Conservation (phyloP, 2,888 invertebrate species). For the Archaeoteleia sp. region DNA sequence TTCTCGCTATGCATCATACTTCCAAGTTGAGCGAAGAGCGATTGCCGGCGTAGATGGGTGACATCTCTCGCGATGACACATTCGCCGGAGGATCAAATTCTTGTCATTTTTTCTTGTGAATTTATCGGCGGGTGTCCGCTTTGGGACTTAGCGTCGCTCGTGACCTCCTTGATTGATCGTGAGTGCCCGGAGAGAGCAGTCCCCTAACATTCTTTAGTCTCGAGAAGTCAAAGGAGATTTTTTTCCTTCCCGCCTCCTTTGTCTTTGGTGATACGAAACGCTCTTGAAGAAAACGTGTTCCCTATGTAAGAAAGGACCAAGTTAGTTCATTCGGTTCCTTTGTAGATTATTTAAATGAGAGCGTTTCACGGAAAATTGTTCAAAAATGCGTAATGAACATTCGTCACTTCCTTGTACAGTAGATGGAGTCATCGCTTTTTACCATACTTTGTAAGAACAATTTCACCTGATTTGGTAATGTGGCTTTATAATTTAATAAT, state of each 20-base stretch:
- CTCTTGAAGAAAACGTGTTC: constrained; percentile 34
- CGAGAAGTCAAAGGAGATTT: constrained; percentile 40
- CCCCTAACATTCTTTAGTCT: constrained; percentile 40
- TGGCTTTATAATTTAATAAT: no score
- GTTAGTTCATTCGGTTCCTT: constrained; percentile 44
- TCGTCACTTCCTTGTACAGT: constrained; percentile 39
- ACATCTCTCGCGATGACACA: constrained; percentile 30
- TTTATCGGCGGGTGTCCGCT: constrained; percentile 43
- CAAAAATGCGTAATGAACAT: constrained; percentile 50
- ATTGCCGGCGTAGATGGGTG: background rate
- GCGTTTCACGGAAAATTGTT: constrained; percentile 41
- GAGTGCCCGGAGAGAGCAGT: constrained; percentile 41
- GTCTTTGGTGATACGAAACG: constrained; percentile 45
- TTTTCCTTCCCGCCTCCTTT: constrained; percentile 33
- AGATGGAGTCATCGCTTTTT: no score
- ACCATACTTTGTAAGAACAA: no score
- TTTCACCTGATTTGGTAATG: no score
- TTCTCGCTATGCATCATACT: no score
- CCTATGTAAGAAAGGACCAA: constrained; percentile 39
- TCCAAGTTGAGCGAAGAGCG: no score
- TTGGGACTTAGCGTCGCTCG: constrained; percentile 38
- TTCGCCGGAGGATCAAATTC: constrained; percentile 40
- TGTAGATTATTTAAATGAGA: constrained; percentile 51
- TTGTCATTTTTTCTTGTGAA: constrained; percentile 47
- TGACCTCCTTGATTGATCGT: constrained; percentile 52